Conservation (phyloP, 2,113 vertebrate genomes). For the Sorex araneus region DNA sequence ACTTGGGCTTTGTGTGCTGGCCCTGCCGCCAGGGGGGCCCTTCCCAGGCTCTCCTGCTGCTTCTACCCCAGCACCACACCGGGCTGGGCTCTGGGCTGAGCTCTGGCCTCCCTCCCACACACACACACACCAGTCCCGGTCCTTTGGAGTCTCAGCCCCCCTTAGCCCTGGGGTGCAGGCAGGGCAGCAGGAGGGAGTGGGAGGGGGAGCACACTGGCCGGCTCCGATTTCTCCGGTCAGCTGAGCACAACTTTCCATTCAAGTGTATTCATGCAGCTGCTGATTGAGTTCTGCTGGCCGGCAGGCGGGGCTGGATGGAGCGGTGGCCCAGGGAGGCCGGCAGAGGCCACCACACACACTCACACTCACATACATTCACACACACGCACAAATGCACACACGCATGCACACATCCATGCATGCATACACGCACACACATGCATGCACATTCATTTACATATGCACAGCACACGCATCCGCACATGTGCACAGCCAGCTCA, state of each 20-base stretch:
- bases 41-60: not conserved
- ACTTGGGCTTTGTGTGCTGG: slow-evolving; percentile 51
- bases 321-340: slow-evolving; percentile 77
- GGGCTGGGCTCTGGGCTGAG: no score
- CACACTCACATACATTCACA: slow-evolving; percentile 34
- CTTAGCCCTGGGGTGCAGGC: slow-evolving; percentile 10
- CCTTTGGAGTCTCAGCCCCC: not conserved
- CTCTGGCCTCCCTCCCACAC: not conserved
- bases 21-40: not conserved
- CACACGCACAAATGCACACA: not conserved
- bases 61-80: no score
- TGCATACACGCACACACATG: not conserved
- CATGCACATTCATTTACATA: no score
- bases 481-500: no score
- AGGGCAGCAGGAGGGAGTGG: slow-evolving; percentile 21
- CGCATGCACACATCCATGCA: not conserved
- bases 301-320: slow-evolving; percentile 88
- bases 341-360: slow-evolving; percentile 25
- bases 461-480: no score
- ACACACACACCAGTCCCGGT: not conserved
- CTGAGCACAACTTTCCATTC: slow-evolving; percentile 98
- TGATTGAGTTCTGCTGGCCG: slow-evolving; percentile 91
- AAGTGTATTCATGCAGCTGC: slow-evolving; percentile 97
- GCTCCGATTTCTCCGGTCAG: slow-evolving; percentile 96
- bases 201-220: slow-evolving; percentile 86